Evolutionary conservation across 2,888 invertebrate species (phyloP), one percentile per base, ranked within the genome.

Genomic region (Cataglyphis rosenhaueri): DNA sequence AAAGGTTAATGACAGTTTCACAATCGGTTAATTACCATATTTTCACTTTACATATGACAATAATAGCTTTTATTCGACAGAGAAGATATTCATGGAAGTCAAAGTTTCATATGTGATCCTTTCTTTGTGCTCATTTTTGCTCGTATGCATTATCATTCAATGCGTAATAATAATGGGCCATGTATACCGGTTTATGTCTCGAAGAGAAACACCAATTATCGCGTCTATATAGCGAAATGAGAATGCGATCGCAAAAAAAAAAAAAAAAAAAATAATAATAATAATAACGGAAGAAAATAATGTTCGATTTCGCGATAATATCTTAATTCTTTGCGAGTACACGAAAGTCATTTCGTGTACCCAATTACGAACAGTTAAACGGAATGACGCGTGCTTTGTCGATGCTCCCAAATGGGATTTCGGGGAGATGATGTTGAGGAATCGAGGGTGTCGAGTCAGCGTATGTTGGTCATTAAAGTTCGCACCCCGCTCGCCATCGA

Each of bases 381-480:
- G 25, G 70, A 44, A 79, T 79, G 78, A 79, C 70, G 32, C 25
- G 32, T 21, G n/a, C 32, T 59, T 59, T 32, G 44, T 44, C 44
- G 18, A 44, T n/a, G 48, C 59, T 79, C 70, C 59, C n/a, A 55
- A 76, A 12, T 21, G 68, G 32, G 21, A 61, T 79, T 79, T 70
- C 70, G 59, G 59, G 21, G 32, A 41, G 44, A 68, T 35, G 71
- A 75, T 48, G 44, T n/a, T n/a, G 21, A 15, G n/a, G 66, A 35
- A 21, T 68, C 32, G 59, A 78, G 78, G 44, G 35, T 59, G 78
- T 59, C 70, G 70, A 70, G 70, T 78, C 78, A 79, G 59, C 68
- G 25, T 44, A 44, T 44, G 6, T 32, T 44, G 44, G 35, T 15
- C 78, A 70, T 79, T 79, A 79, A n/a, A 79, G 15, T 68, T 66